Evolutionary conservation across 2,888 invertebrate genomes (phyloP), one percentile per base, ranked within the genome.

Genomic region (Sinelater perroti): DNA sequence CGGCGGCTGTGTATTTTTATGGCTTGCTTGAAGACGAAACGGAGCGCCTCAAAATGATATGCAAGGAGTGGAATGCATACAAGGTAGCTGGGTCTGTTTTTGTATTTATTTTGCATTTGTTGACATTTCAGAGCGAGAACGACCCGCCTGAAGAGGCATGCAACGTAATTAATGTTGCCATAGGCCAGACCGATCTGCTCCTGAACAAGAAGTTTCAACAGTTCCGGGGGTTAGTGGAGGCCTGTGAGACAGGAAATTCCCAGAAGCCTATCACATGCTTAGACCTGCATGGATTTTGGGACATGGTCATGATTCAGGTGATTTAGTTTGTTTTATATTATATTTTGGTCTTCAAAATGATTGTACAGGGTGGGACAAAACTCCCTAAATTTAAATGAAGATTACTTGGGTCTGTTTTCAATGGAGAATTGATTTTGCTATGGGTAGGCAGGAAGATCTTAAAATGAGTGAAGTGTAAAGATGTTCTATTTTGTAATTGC

Each of bases 231-330:
- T 78, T 90, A 35, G 85, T 85, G 64, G 76, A 77, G 50, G 67
- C 72, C 0, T 81, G 77, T 71, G 51, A 53, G 21, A 20, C 63
- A 13, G 64, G 67, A 17, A 73, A 79, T 18, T 80, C 80, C n/a
- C 72, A 78, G 18, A 80, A 82, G 62, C 77, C 82, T 6, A 82
- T 89, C 31, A 85, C 83, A 0, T 82, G 83, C 56, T 83, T 85
- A 3, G 94, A 94, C 79, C 81, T 94, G 50, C 89, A 87, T 67
- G 93, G 93, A 17, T 94, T 93, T 80, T 94, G 93, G 93, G 93
- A 93, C 69, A 89, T 91, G 87, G 85, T 91, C 26, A 85, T 85
- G 65, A 85, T 91, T 76, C 91, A 93, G 81, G 82, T 79, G 8
- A 8, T 26, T 52, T 21, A 11, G 11, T 17, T 30, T 24, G 28